These are phyloP conservation scores for Phoxinus dragarum DNA, from an alignment of 2,797 vertebrate genomes.

Conservation along the genomic window DNA sequence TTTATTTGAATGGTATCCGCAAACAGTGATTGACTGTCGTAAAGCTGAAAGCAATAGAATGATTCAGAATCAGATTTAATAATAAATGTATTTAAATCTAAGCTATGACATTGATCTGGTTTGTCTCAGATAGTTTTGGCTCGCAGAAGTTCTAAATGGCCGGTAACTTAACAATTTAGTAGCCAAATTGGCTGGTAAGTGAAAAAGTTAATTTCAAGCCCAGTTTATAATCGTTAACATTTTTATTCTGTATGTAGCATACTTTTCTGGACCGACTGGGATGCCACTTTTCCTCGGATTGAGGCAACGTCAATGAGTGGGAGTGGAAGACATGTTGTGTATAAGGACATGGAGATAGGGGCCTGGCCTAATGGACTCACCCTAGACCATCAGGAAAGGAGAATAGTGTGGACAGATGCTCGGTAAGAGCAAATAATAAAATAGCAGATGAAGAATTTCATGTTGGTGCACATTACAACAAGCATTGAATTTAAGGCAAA, in stretches of 20 bases:
- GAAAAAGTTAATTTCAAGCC: not conserved
- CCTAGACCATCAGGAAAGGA: constrained; percentile 96
- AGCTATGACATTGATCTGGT: not conserved
- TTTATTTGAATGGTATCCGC: not conserved
- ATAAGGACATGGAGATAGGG: constrained; percentile 97
- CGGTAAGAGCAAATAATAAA: constrained; percentile 78
- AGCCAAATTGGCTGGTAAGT: not conserved
- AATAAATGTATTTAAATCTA: not conserved
- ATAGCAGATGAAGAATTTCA: not conserved
- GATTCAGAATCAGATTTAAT: not conserved
- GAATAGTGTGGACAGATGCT: constrained; percentile 99
- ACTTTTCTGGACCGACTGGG: constrained; percentile 99
- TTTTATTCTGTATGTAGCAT: constrained; percentile 78
- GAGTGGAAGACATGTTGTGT: constrained; percentile 90
- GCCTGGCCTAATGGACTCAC: constrained; percentile 99
- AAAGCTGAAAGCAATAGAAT: not conserved
- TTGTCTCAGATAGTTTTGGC: not conserved
- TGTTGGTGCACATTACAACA: not conserved
- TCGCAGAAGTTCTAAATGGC: not conserved
- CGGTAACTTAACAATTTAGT: not conserved
- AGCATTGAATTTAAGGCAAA: not conserved
- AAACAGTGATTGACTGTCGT: not conserved
- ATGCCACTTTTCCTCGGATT: constrained; percentile 96
- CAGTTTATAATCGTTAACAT: not conserved
- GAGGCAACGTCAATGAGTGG: constrained; percentile 98